Evolutionary conservation across 2,797 vertebrate species (phyloP).

Genomic region (Ptychobarbus kaznakovi): DNA sequence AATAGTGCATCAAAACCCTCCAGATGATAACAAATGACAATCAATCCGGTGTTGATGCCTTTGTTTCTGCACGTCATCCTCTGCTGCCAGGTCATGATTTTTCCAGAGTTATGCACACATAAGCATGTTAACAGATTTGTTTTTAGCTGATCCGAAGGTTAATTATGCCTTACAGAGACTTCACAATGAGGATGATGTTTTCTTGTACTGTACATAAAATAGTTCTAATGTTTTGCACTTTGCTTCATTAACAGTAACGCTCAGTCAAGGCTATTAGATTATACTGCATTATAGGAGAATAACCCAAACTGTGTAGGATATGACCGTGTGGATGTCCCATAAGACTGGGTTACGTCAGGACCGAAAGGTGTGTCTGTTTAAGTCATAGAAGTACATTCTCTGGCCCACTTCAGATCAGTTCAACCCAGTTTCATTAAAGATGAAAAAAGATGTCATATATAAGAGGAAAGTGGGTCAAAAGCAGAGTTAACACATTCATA

Average conservation of each 20-base stretch:
- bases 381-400: slow-evolving; percentile 8
- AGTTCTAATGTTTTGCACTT: neutral
- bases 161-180: neutral
- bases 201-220: neutral
- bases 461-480: slow-evolving; percentile 49
- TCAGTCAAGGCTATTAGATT: neutral
- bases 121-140: neutral
- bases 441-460: slow-evolving; percentile 40
- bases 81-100: neutral
- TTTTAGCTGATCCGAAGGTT: neutral
- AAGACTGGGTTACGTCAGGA: neutral
- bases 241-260: neutral
- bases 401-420: slow-evolving; percentile 41
- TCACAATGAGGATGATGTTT: neutral
- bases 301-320: neutral
- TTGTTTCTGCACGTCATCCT: neutral
- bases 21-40: neutral
- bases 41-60: neutral
- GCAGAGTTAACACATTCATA: slow-evolving; percentile 10
- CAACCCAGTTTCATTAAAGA: slow-evolving; percentile 26
- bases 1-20: neutral
- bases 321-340: neutral
- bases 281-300: neutral
- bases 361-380: slow-evolving; percentile 5
- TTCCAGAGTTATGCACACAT: neutral